phyloP scores from a whole-genome alignment of 2,888 invertebrate species.

The Scaptomyza reducta region DNA sequence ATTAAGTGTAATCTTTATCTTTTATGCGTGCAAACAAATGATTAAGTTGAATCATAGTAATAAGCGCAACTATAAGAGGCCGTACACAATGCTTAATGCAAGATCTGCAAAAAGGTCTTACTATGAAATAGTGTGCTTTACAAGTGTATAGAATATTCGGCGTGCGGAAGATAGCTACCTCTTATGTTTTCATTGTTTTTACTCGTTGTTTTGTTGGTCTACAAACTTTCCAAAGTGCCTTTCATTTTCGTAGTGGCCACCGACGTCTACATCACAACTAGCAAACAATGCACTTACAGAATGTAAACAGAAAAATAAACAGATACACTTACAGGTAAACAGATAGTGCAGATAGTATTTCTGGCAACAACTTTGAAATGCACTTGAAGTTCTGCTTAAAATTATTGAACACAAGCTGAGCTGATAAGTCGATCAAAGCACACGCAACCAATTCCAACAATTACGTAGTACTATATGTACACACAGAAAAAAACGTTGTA shows the following conservation, averaged over 20 bases:
- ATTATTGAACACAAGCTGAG: conserved; percentile 24
- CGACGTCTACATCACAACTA: conserved; percentile 63
- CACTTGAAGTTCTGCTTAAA: conserved; percentile 55
- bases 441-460: background rate
- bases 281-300: conserved; percentile 68
- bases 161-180: no score
- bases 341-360: conserved; percentile 33
- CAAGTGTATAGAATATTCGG: no score
- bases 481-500: background rate
- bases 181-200: background rate
- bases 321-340: conserved; percentile 21
- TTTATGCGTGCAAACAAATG: no score
- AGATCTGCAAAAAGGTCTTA: no score
- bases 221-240: conserved; percentile 73
- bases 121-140: no score
- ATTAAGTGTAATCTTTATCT: no score
- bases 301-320: conserved; percentile 31
- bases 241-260: conserved; percentile 65
- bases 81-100: no score
- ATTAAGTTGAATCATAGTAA: no score
- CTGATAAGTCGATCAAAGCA: conserved; percentile 17
- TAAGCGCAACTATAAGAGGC: no score
- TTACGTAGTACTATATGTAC: background rate
- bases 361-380: conserved; percentile 66
- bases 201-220: conserved; percentile 16